Base-by-base conservation (phyloP, 2,888 invertebrate species). In the Nesidiocoris tenuis region DNA sequence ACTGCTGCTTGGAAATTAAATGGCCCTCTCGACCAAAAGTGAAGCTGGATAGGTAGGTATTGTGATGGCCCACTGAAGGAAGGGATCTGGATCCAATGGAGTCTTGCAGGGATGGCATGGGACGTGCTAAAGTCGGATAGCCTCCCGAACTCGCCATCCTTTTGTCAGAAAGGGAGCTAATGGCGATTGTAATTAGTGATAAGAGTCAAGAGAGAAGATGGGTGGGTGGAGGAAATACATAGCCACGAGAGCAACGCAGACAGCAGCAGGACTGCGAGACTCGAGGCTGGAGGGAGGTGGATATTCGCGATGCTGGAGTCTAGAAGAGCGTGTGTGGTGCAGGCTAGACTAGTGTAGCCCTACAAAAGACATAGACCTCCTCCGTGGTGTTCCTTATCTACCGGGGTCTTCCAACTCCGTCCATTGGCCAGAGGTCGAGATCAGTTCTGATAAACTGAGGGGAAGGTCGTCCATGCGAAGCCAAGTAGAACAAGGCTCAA, bases 111-210 rank as follows among this genome's bases (percentile, higher is more conserved):
- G 39, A 3, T 39, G 39, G 39, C 5, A 39, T 3, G 12, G 39
- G 12, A 39, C 54, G 67, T 55, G 59, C 68, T 57, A 24, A 63
- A 59, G 70, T 70, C 59, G 57, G 59, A 59, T 59, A 54, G 67
- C 17, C 22, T 67, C 55, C 67, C 67, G 23, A 39, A 39, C 70
- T 59, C 18, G 17, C 63, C 63, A 22, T 22, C 24, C 70, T 59
- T 59, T 70, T 70, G 70, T 70, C 70, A 70, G 70, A 22, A 63
- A 61, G 71, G 72, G 54, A 55, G 61, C 72, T 72, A 72, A 72
- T 72, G 54, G 72, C 64, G 72, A 72, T 72, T 54, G 72, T 72
- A 72, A 72, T 72, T 72, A 72, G 63, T 55, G 72, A 72, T 72
- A 72, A 72, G n/a, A 21, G 22, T 39, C 54, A 24, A 22, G 59